Evolutionary conservation across 1,140 invertebrate genomes (phyloP).

Genomic region (Procambarus clarkii): DNA sequence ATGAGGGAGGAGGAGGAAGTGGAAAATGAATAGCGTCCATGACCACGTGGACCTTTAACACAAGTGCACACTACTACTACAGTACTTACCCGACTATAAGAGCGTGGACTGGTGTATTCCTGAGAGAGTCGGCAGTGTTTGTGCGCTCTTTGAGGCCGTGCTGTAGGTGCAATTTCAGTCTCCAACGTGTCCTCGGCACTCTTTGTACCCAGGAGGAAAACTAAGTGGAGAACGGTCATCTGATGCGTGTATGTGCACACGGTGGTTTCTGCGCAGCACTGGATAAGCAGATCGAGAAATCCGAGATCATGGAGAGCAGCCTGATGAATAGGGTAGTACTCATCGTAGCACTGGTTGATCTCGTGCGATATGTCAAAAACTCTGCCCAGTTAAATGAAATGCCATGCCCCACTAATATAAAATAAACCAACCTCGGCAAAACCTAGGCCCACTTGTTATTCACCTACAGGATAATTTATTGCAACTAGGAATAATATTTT

Average conservation of each 20-base stretch:
- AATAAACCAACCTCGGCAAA: no score
- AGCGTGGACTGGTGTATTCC: conserved; percentile 80
- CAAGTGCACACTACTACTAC: no score
- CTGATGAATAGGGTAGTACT: conserved; percentile 86
- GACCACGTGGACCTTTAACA: no score
- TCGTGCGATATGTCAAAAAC: conserved; percentile 78
- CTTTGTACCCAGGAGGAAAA: conserved; percentile 78
- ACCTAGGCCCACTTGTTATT: no score
- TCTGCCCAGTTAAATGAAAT: no score
- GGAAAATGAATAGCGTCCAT: no score
- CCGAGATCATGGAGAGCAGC: conserved; percentile 82
- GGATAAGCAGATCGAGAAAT: conserved; percentile 82
- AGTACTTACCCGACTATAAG: conserved; percentile 79
- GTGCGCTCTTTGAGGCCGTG: conserved; percentile 82
- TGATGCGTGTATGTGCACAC: conserved; percentile 85
- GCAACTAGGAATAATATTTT: no score
- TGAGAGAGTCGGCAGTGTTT: conserved; percentile 84
- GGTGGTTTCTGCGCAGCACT: conserved; percentile 81
- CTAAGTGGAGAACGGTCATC: conserved; percentile 79
- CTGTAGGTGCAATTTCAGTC: conserved; percentile 82
- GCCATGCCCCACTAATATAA: no score
- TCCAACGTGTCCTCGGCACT: conserved; percentile 83
- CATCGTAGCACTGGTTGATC: conserved; percentile 85
- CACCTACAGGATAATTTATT: no score
- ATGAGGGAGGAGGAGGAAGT: no score